Base-by-base conservation (phyloP, 1,140 invertebrate genomes). In the Rhyacophila brunnea region DNA sequence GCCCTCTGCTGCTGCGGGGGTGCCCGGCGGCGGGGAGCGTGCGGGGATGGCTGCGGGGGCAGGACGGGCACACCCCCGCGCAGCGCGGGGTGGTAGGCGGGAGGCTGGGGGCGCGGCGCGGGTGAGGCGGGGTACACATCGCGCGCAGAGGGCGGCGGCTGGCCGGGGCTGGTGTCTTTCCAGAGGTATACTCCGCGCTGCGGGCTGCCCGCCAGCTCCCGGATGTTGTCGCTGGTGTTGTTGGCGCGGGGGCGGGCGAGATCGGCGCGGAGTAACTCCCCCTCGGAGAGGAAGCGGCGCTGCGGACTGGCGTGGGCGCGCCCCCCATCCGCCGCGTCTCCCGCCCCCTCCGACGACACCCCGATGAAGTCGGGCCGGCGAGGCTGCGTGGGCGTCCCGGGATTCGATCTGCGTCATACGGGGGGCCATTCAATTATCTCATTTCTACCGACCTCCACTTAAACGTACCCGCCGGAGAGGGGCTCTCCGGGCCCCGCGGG, bases 291-390 rank as follows among this genome's bases (percentile, higher is more conserved):
- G 73, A 93, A 93, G 46, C 91, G 85, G 1, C 91, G 81, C 72
- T 93, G 90, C 2, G 91, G 90, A 71, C 87, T 89, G 45, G 80
- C 81, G 18, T 78, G 74, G 18, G 70, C 68, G 44, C 36, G 51
- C 20, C 35, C 46, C 57, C 44, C 48, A 60, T 71, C 57, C 78
- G 74, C 63, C 68, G 63, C 59, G 43, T 65, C 50, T 60, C 66
- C 68, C 54, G 64, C 60, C 42, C 67, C 69, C 57, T 70, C 53
- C 61, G 71, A 49, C 18, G 78, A 75, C 47, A 90, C 88, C 54
- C 89, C 86, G 68, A 92, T 92, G 76, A 92, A 93, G 72, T 92
- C 90, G 6, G 90, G 90, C 55, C 91, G 83, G 68, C 89, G 82
- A 44, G 88, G 85, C 80, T 92, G 89, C 61, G 91, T 93, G 62